Base-by-base conservation (phyloP, 2,797 vertebrate species). In the Hafferia zeledoni region DNA sequence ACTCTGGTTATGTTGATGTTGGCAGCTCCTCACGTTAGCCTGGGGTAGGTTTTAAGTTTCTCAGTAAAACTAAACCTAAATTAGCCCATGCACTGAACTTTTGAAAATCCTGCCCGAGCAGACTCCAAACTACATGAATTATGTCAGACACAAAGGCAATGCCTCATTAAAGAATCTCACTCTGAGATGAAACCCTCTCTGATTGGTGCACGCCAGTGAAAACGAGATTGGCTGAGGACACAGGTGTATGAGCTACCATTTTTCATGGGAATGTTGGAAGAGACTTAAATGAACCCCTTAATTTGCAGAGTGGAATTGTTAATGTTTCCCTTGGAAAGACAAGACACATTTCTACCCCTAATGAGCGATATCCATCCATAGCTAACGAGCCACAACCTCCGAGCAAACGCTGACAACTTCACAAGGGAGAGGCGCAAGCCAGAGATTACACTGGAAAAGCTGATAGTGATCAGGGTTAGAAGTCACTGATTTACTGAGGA, bases 271-370 rank as follows among this genome's bases (percentile, higher is more conserved):
- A 60, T 27, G 44, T 11, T 85, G 67, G 59, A 89, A 82, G 55
- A 83, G 79, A 49, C 94, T 90, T 79, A 95, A 96, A 93, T 69
- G 80, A 93, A 94, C 35, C 70, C 89, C 92, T 81, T 78, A 83
- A 89, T 91, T 92, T 91, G 76, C 92, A 86, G 83, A 81, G 63
- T 14, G 28, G 75, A 96, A 92, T 85, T 59, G 76, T 75, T 94
- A 94, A 96, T 78, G 87, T 63, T 86, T 89, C 65, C 86, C 81
- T 92, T 24, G 6, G 94, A 94, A 94, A 95, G 94, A 87, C n/a
- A 95, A 93, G 92, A 76, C 0, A 4, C 68, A 46, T 77, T 84
- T 80, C 92, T 44, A 23, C 60, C 88, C 83, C 92, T 95, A 95
- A 95, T 3, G 20, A 94, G 92, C 4, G 16, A 89, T 37, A 95